A percentile compares a stretch with the other conserved stretches of the same genome.
Conservation (phyloP, 2,888 invertebrate species). For the Apodemia hepburni region DNA sequence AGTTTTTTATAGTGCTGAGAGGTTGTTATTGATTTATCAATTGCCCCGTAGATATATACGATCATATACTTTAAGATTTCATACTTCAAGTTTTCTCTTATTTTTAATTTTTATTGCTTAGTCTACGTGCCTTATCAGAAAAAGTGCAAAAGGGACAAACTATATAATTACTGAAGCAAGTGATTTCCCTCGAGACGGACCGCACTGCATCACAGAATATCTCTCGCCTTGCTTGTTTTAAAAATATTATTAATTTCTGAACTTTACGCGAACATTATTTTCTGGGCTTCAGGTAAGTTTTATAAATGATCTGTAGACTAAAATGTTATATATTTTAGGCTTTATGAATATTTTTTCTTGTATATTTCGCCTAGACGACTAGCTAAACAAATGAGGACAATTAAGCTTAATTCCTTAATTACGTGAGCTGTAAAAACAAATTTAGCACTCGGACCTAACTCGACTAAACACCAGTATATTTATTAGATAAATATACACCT, state of each 20-base stretch:
- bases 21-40: no score
- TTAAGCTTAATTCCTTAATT: no score
- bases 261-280: constrained; percentile 30
- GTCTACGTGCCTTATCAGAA: constrained; percentile 31
- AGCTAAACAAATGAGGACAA: no score
- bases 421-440: no score
- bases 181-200: constrained; percentile 59
- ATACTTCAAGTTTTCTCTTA: constrained; percentile 19
- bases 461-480: no score
- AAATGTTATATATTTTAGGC: neutral
- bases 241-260: constrained; percentile 37
- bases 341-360: neutral
- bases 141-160: constrained; percentile 44
- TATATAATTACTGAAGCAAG: constrained; percentile 56
- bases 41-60: neutral
- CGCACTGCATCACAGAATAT: constrained; percentile 33
- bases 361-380: no score
- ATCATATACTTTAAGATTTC: neutral
- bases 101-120: neutral
- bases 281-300: constrained; percentile 26
- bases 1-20: no score
- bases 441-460: no score
- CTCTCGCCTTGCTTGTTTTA: constrained; percentile 32
- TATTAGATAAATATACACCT: no score
- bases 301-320: constrained; percentile 27